Evolutionary conservation across 2,888 invertebrate species (phyloP), one percentile per base, ranked within the genome.

Genomic region (Phorcus lineatus): DNA sequence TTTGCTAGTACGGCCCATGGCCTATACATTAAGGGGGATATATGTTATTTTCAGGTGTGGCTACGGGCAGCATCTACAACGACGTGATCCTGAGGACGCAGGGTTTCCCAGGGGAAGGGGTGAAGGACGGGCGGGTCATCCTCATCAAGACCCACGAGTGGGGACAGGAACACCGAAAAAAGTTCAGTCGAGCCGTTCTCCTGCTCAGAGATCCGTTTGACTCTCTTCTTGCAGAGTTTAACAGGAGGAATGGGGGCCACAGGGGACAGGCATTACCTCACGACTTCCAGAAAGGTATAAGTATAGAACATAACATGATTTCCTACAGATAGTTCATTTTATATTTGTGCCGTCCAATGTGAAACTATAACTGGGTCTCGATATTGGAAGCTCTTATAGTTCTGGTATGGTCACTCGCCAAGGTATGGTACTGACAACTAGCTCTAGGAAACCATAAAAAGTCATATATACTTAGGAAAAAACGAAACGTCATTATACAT

Each of bases 101-200:
- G 6, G 87, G 87, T 31, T 87, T 86, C 70, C 86, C 84, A 11
- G 86, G 83, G n/a, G 88, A 88, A 52, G 85, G 87, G 0, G 54
- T 81, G 17, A n/a, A 31, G 19, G 83, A 84, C 76, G 40, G 78
- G 0, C 80, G 84, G 7, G 84, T 82, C 2, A 79, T 87, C 2
- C 80, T 85, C 9, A 82, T 86, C 13, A 87, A 87, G 78, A 86
- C 86, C 11, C 87, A 87, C 75, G 77, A 80, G 52, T 82, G 78
- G 78, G 79, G 82, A 3, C 40, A 62, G 9, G 79, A 78, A 54
- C 81, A 82, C 31, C 54, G 76, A n/a, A 36, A 47, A 9, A 78
- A 62, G 40, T 87, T 84, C 76, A 79, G 80, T 17, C 80, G 81
- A n/a, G 85, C 84, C 1, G 80, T 88, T 22, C 76, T 88, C 13